Evolutionary conservation across 2,888 invertebrate genomes (phyloP).

Genomic region (Epinotia demarniana): DNA sequence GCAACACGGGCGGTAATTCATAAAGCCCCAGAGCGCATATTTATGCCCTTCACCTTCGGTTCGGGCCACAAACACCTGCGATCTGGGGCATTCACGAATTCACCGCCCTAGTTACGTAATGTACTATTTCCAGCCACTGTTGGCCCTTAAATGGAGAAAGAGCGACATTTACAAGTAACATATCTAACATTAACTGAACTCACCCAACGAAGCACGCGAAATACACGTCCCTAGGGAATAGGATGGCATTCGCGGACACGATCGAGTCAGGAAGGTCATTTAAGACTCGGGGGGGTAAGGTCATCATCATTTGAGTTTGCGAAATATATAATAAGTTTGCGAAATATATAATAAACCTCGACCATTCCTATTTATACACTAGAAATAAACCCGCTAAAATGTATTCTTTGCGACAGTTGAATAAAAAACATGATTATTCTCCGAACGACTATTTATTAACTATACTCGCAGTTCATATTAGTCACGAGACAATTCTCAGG

Average conservation of each 20-base stretch:
- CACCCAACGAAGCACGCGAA: background rate
- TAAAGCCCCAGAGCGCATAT: too few species aligned
- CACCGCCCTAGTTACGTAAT: too few species aligned
- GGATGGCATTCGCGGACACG: background rate
- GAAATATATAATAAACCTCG: background rate
- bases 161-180: background rate
- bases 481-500: constrained; percentile 23
- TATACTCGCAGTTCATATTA: background rate
- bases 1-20: too few species aligned
- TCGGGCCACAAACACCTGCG: too few species aligned
- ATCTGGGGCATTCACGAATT: too few species aligned
- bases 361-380: constrained; percentile 12
- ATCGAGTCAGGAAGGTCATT: background rate
- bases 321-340: background rate
- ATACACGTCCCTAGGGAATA: background rate
- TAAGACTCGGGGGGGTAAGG: too few species aligned
- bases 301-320: too few species aligned
- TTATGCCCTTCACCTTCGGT: too few species aligned
- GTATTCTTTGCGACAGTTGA: constrained; percentile 2
- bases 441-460: background rate
- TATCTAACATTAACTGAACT: background rate
- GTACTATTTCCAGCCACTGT: background rate
- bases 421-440: constrained; percentile 6
- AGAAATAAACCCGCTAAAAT: background rate
- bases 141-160: background rate